Conservation (phyloP, 1,140 invertebrate species). For the Episyrphus balteatus region DNA sequence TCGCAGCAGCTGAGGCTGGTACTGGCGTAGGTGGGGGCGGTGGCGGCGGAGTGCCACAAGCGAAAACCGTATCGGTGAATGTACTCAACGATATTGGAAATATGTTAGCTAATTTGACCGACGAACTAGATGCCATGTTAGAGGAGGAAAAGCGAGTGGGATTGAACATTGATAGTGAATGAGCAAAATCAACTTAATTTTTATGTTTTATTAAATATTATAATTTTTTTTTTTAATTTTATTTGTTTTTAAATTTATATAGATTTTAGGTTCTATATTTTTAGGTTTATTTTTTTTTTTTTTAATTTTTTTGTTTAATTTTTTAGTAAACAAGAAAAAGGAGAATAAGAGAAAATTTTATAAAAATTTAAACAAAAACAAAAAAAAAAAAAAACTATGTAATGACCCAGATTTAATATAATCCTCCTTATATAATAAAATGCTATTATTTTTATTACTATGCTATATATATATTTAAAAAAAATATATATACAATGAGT, state of each 20-base stretch:
- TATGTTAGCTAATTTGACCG: constrained; percentile 88
- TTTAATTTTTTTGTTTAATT: not conserved
- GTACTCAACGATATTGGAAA: constrained; percentile 94
- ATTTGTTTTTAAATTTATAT: constrained; percentile 1
- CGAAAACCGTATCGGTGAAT: constrained; percentile 58
- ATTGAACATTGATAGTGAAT: constrained; percentile 46
- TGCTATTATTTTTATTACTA: too few relatives aligned
- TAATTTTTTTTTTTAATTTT: constrained; percentile 2
- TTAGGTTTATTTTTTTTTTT: not conserved
- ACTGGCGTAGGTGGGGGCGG: not conserved
- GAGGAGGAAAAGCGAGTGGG: constrained; percentile 81
- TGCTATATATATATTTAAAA: too few relatives aligned
- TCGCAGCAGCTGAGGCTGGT: not conserved
- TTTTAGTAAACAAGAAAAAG: not conserved
- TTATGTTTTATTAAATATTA: not conserved
- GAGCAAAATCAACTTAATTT: not conserved
- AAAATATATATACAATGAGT: too few relatives aligned
- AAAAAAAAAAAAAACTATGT: not conserved
- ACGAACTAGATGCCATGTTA: constrained; percentile 88
- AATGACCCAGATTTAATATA: not conserved
- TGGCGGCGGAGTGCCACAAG: constrained; percentile 14
- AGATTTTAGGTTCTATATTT: too few relatives aligned
- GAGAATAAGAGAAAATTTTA: not conserved
- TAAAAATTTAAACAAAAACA: not conserved
- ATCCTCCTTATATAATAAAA: not conserved